Percentiles rank a stretch among this genome's conserved stretches.
phyloP scores from a whole-genome alignment of 2,797 vertebrate genomes.

The Enteromius trimaculatus region DNA sequence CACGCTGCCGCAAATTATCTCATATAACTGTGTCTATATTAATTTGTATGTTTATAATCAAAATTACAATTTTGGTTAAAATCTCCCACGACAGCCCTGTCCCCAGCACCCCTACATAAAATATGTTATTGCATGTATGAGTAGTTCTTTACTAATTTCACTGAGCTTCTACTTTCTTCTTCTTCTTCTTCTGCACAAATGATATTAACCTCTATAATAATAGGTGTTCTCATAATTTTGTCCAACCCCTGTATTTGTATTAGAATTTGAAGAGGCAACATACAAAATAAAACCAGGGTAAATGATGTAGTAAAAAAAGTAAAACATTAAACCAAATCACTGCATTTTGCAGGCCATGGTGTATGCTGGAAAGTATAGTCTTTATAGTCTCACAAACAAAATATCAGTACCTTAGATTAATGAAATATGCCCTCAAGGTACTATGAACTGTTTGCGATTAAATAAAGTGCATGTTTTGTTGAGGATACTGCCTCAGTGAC shows the following conservation, averaged over 20 bases:
- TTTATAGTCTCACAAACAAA: background rate
- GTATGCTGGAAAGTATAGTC: background rate
- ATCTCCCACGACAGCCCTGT: too few relatives aligned
- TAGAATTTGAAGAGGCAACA: background rate
- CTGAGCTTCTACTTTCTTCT: too few relatives aligned
- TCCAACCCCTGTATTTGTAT: background rate
- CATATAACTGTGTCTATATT: too few relatives aligned
- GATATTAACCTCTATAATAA: background rate
- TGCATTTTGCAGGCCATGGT: background rate
- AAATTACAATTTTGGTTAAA: too few relatives aligned
- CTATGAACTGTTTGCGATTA: background rate
- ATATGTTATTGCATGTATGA: too few relatives aligned
- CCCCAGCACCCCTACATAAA: too few relatives aligned
- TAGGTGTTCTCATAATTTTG: background rate
- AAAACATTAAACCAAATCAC: background rate
- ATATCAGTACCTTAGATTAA: background rate
- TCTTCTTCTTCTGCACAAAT: background rate
- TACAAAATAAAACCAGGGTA: background rate
- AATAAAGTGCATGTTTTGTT: background rate
- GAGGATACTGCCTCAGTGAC: background rate
- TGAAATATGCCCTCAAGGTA: background rate
- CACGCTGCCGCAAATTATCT: too few relatives aligned
- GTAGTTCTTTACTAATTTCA: too few relatives aligned
- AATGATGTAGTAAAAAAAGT: background rate
- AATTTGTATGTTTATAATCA: too few relatives aligned